A percentile compares a stretch with the other conserved stretches of the same genome.
These are phyloP conservation scores for Drosophila navojoa DNA, from an alignment of 1,140 invertebrate species.

Conservation along the genomic window DNA sequence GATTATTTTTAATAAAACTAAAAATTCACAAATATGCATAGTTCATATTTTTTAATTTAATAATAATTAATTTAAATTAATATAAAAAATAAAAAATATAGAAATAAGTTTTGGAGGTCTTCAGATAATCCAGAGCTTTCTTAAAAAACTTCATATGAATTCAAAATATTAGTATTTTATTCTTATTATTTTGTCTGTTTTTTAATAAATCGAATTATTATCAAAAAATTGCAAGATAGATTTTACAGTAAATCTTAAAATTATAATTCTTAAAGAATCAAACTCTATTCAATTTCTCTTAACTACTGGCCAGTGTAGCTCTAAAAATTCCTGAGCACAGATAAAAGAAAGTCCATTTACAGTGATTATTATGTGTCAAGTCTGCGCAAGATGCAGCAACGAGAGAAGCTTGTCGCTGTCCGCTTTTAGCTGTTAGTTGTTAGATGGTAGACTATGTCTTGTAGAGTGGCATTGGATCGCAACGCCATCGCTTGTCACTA, in stretches of 20 bases:
- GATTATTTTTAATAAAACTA: neutral
- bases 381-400: constrained; percentile 17
- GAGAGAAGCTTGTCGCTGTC: constrained; percentile 8
- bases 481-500: constrained; percentile 64
- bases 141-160: no score
- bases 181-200: no score
- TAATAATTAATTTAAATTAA: no score
- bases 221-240: neutral
- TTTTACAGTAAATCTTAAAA: no score
- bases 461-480: constrained; percentile 47
- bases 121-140: no score
- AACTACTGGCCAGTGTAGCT: constrained; percentile 3
- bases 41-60: no score
- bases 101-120: no score
- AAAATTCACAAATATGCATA: no score
- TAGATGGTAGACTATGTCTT: constrained; percentile 23
- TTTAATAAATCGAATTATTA: no score
- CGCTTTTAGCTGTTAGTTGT: neutral
- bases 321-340: constrained; percentile 2
- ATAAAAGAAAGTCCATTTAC: constrained; percentile 6
- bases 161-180: no score
- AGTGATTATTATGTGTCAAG: constrained; percentile 37
- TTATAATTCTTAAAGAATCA: neutral
- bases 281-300: neutral
- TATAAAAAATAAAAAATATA: no score